Conservation (phyloP, 2,797 vertebrate genomes). For the Amazona ochrocephala region DNA sequence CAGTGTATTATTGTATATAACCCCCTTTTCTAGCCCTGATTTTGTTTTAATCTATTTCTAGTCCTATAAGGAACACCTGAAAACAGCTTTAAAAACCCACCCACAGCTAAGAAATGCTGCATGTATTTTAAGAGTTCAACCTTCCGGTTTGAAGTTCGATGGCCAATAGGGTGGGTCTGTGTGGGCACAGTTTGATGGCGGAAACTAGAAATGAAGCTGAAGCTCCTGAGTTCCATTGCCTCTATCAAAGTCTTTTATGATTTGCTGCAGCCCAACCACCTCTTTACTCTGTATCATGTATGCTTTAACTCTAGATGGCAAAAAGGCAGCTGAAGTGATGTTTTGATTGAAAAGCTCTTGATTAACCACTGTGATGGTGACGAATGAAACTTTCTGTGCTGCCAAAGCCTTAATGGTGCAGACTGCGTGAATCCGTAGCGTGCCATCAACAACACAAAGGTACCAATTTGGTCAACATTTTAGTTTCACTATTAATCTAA, state of each 20-base stretch:
- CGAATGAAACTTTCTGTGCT: conserved; percentile 55
- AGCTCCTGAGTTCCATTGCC: background rate
- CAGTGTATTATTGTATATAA: background rate
- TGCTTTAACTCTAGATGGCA: conserved; percentile 27
- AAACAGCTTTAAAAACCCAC: rapidly evolving
- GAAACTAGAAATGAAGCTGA: rapidly evolving
- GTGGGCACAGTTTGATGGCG: background rate
- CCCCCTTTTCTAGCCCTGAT: background rate
- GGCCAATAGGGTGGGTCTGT: rapidly evolving
- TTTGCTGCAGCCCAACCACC: background rate
- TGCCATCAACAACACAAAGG: conserved; percentile 44
- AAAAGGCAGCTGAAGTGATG: conserved; percentile 38
- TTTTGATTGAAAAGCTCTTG: conserved; percentile 65
- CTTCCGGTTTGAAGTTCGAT: rapidly evolving
- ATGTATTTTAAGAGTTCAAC: background rate
- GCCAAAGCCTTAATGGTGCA: conserved; percentile 8
- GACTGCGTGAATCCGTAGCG: conserved; percentile 21
- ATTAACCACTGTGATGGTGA: conserved; percentile 51
- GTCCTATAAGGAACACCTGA: rapidly evolving
- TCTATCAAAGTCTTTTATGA: background rate
- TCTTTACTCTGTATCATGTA: background rate
- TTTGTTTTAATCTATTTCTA: background rate
- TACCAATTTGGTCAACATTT: conserved; percentile 33
- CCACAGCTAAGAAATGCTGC: background rate
- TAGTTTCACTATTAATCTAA: conserved; percentile 53